A percentile compares a stretch with the other conserved stretches of the same genome.
Evolutionary conservation across 2,113 vertebrate genomes (phyloP).

Genomic region (Delphinus delphis): DNA sequence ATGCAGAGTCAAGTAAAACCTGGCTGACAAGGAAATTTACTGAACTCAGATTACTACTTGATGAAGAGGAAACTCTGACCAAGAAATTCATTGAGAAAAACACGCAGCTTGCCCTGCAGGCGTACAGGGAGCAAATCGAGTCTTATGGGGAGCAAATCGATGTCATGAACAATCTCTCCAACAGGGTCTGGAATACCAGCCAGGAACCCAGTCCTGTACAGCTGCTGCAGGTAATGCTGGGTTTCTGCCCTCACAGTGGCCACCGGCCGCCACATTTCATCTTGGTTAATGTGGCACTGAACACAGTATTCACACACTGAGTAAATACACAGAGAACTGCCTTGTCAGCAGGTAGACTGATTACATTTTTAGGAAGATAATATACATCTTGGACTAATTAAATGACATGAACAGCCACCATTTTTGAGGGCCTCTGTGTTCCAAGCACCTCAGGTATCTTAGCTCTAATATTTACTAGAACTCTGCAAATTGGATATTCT

Average conservation of each 20-base stretch:
- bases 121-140: constrained; percentile 66
- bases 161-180: constrained; percentile 65
- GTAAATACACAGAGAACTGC: background rate
- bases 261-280: background rate
- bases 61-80: constrained; percentile 81
- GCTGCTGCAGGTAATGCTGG: constrained; percentile 81
- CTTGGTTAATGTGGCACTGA: background rate
- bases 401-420: background rate
- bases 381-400: background rate
- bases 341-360: background rate
- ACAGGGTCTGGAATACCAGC: constrained; percentile 64
- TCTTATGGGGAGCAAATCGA: constrained; percentile 69
- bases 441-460: background rate
- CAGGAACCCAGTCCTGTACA: constrained; percentile 69
- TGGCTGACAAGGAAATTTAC: constrained; percentile 79
- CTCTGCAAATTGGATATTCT: background rate
- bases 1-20: constrained; percentile 72
- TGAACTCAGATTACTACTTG: constrained; percentile 81
- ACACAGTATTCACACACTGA: background rate
- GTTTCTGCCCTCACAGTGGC: background rate
- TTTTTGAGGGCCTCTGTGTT: background rate
- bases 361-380: background rate
- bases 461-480: background rate
- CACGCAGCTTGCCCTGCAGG: constrained; percentile 73
- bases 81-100: constrained; percentile 82